A percentile compares a stretch with the other conserved stretches of the same genome.
phyloP scores from a whole-genome alignment of 2,888 invertebrate genomes.

The Diaphora mendica region DNA sequence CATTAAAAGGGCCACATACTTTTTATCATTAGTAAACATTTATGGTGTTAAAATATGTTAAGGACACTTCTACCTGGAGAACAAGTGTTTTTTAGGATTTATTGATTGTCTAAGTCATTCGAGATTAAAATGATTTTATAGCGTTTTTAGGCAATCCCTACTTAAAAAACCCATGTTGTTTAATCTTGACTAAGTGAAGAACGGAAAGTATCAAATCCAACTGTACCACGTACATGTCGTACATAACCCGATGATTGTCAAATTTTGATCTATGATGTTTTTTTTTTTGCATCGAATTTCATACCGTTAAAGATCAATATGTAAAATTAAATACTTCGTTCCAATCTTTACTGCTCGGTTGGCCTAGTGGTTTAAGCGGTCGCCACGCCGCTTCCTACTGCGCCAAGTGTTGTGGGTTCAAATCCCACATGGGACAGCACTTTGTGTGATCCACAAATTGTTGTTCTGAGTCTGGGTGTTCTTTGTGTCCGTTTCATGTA shows the following conservation, averaged over 20 bases:
- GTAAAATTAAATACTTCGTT: not conserved
- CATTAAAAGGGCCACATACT: slow-evolving; percentile 35
- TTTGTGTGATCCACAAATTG: too few relatives aligned
- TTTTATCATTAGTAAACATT: slow-evolving; percentile 19
- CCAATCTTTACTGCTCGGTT: too few relatives aligned
- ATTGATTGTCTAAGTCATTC: not conserved
- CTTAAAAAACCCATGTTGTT: too few relatives aligned
- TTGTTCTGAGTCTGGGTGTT: too few relatives aligned
- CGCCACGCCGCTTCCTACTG: too few relatives aligned
- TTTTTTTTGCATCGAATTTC: not conserved
- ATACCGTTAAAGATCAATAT: too few relatives aligned
- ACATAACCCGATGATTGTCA: not conserved
- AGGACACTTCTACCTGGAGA: not conserved
- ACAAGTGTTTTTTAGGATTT: not conserved
- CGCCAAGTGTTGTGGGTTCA: too few relatives aligned
- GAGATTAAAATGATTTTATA: not conserved
- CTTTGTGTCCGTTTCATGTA: too few relatives aligned
- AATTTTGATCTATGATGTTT: not conserved
- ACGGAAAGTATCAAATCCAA: not conserved
- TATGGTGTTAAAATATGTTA: not conserved
- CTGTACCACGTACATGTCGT: not conserved
- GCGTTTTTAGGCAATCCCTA: not conserved
- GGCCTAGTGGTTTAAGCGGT: too few relatives aligned
- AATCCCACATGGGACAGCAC: too few relatives aligned
- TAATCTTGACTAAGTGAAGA: not conserved